Base-by-base conservation (phyloP, 2,113 vertebrate species). In the Orientallactaga bullata region DNA sequence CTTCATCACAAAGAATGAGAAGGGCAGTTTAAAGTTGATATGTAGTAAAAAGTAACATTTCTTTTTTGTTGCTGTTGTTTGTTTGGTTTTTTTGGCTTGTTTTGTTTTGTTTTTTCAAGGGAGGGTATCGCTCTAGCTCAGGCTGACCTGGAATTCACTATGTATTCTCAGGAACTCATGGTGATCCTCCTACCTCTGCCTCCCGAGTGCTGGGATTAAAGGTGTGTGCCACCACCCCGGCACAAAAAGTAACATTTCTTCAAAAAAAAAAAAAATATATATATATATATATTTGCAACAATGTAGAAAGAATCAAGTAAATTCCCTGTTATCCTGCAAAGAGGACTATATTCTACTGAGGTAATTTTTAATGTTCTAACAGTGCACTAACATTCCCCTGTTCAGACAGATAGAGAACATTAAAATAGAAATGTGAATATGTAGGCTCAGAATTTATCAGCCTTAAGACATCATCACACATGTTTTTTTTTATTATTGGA, bases 361-460 rank as follows among this genome's bases (percentile, higher is more conserved):
- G 91, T 79, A 83, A 51, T 86, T 89, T 89, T 96, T 97, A 94
- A 96, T 88, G 77, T 89, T 97, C 0, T 0, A 81, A 81, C 35
- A 85, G 21, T 24, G 18, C 42, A 95, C 81, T 97, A 88, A 93
- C 86, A 66, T 86, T 72, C 90, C 82, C 39, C 69, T 96, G 71
- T 74, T 15, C 80, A 88, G 78, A 92, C 76, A 97, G 81, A 71
- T 89, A 95, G 4, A 97, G 15, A 17, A 17, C 82, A 96, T 92
- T 96, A 96, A 96, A 97, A 97, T 94, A 85, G 91, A 96, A 97
- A 96, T 79, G 42, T 91, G 88, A 94, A 93, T 92, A 95, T 63
- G 61, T 58, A 94, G 28, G 88, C 96, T 96, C 32, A 68, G 80
- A 17, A 92, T 23, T 71, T 72, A 71, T 95, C 94, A 95, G 21